A percentile compares a stretch with the other conserved stretches of the same genome.
These are phyloP conservation scores for Acanthaster planci DNA, from an alignment of 35 echinoderm and acorn worm genomes.

Conservation along the genomic window DNA sequence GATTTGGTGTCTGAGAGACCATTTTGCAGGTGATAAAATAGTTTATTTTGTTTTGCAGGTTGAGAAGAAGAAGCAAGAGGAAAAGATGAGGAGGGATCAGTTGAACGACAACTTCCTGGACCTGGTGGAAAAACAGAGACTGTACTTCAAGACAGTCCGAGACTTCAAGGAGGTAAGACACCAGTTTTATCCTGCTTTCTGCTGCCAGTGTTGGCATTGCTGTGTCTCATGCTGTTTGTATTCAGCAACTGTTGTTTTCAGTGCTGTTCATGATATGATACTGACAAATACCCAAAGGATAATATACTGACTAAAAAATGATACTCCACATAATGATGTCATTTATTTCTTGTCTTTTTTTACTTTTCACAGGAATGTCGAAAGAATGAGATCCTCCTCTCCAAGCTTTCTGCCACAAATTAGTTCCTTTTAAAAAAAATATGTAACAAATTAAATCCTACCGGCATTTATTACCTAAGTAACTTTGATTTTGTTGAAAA, in stretches of 20 bases:
- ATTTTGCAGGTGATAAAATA: background rate
- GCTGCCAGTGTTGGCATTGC: no score
- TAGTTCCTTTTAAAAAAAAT: conserved; percentile 6
- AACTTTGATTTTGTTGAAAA: conserved; percentile 17
- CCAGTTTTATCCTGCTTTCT: background rate
- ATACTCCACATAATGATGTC: no score
- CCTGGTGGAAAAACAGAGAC: conserved; percentile 92
- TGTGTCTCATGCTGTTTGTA: no score
- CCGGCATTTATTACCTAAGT: background rate
- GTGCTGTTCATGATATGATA: no score
- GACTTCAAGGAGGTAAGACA: conserved; percentile 95
- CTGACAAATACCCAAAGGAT: no score
- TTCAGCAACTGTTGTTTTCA: no score
- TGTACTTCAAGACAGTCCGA: conserved; percentile 97
- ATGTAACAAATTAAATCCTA: background rate
- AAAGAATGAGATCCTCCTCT: conserved; percentile 88
- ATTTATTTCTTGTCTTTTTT: conserved; percentile 15
- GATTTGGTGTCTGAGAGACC: no score
- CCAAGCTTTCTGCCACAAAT: conserved; percentile 33
- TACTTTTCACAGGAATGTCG: conserved; percentile 78
- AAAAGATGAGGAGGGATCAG: conserved; percentile 81
- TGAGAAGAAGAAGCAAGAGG: conserved; percentile 89
- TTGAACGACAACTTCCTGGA: conserved; percentile 92
- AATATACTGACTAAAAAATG: no score
- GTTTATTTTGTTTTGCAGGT: conserved; percentile 50